Conservation (phyloP, 2,797 vertebrate species). For the Lithobates pipiens region DNA sequence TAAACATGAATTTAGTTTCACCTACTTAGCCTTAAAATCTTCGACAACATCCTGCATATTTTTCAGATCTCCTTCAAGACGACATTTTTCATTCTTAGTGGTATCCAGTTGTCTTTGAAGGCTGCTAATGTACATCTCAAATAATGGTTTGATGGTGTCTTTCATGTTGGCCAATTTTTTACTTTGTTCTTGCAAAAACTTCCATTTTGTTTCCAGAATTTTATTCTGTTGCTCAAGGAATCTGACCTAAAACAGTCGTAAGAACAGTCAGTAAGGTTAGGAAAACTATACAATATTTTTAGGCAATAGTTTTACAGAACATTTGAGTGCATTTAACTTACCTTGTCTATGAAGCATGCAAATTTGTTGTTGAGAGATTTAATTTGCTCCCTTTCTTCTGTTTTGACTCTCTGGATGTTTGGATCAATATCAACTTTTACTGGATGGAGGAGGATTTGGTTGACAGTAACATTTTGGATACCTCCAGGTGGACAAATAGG, state of each 20-base stretch:
- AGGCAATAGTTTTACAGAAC: not conserved
- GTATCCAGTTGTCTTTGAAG: conserved; percentile 82
- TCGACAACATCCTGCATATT: conserved; percentile 84
- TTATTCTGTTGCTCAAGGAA: conserved; percentile 14
- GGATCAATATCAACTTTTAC: conserved; percentile 83
- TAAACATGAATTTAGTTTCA: not conserved
- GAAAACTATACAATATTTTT: not conserved
- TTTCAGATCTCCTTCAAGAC: conserved; percentile 81
- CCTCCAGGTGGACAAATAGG: conserved; percentile 63
- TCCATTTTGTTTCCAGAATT: not conserved
- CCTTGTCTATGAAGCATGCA: conserved; percentile 87
- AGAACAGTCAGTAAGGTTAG: too few relatives aligned
- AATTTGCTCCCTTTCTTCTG: conserved; percentile 87
- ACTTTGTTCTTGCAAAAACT: conserved; percentile 43
- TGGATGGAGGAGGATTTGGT: conserved; percentile 83
- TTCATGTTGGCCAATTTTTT: conserved; percentile 72
- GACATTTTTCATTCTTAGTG: conserved; percentile 80
- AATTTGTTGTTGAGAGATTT: conserved; percentile 89
- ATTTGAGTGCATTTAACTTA: conserved; percentile 62
- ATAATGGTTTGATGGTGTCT: conserved; percentile 82
- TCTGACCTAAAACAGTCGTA: conserved; percentile 24
- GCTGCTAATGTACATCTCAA: conserved; percentile 82
- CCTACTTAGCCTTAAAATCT: conserved; percentile 60
- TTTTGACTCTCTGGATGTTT: conserved; percentile 77
- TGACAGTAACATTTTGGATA: conserved; percentile 73